Conservation (phyloP, 2,113 vertebrate species). For the Cryptotis parvus region DNA sequence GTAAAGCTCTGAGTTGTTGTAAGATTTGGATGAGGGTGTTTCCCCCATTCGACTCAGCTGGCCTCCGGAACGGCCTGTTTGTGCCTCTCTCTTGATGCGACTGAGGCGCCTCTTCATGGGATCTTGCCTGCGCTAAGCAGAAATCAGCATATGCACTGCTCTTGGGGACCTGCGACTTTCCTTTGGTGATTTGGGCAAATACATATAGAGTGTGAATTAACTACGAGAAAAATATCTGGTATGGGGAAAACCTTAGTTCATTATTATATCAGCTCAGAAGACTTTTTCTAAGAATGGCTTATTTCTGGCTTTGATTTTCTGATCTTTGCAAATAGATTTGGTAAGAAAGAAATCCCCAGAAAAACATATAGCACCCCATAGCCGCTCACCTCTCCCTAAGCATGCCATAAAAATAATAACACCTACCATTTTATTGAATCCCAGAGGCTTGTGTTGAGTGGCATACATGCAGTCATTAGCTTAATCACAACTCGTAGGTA, state of each 20-base stretch:
- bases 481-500: constrained; percentile 48
- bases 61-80: neutral
- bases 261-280: neutral
- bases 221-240: neutral
- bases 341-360: no score
- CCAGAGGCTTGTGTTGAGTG: constrained; percentile 23
- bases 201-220: neutral
- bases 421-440: constrained; percentile 41
- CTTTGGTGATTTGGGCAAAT: neutral
- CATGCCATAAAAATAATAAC: constrained; percentile 18
- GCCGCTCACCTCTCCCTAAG: neutral
- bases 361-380: neutral
- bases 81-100: neutral
- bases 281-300: neutral
- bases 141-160: neutral
- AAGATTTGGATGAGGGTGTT: constrained; percentile 39
- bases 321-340: neutral
- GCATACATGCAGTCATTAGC: constrained; percentile 26
- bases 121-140: neutral
- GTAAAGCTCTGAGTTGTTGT: neutral
- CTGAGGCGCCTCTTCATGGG: neutral
- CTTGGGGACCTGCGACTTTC: neutral
- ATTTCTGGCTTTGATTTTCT: neutral
- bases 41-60: neutral
- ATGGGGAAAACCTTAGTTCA: neutral